Conservation (phyloP, 2,113 vertebrate genomes). For the Mandrillus leucophaeus region DNA sequence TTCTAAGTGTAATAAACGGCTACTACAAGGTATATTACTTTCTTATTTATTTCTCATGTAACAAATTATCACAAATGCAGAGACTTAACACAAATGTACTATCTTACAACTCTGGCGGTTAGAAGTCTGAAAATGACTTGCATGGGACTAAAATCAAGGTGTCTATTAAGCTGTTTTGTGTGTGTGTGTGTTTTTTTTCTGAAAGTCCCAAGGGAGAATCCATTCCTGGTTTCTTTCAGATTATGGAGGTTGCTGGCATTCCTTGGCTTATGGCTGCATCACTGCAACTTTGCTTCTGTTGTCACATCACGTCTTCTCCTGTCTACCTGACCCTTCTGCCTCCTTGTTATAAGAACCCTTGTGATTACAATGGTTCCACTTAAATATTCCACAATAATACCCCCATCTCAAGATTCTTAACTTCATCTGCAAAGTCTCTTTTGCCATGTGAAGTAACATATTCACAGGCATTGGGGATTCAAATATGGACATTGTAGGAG, state of each 20-base stretch:
- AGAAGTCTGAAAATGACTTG: background rate
- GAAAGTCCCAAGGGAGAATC: background rate
- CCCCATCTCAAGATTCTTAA: background rate
- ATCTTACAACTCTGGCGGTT: background rate
- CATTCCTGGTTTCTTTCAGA: background rate
- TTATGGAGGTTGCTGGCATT: background rate
- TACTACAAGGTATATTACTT: background rate
- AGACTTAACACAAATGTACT: background rate
- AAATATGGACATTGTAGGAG: background rate
- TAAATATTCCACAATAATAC: background rate
- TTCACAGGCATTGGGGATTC: background rate
- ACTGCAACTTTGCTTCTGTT: background rate
- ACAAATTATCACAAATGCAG: background rate
- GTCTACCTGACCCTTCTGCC: background rate
- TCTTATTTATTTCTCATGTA: background rate
- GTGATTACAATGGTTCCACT: background rate
- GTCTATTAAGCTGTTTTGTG: accelerated
- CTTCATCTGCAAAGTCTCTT: background rate
- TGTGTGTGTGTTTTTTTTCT: background rate
- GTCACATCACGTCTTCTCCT: background rate
- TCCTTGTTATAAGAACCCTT: background rate
- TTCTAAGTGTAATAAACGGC: background rate
- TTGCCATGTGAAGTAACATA: background rate
- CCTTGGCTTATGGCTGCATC: background rate
- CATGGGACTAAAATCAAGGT: background rate